These are phyloP conservation scores for Otis tarda DNA, from an alignment of 2,113 vertebrate genomes.

Conservation along the genomic window DNA sequence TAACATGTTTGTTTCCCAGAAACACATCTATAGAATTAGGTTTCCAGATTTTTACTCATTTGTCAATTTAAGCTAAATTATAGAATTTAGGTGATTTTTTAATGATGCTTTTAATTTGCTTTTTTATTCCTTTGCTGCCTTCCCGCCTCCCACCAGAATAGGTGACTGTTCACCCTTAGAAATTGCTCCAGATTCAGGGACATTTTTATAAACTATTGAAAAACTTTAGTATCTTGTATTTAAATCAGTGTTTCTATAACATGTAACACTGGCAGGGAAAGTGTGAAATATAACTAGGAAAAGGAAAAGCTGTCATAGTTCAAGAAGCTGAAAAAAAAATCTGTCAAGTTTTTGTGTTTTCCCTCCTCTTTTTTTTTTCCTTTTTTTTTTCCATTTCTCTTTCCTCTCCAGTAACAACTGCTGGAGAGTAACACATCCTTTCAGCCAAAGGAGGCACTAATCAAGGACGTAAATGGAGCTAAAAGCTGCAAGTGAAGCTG, in stretches of 20 bases:
- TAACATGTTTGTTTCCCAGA: neutral
- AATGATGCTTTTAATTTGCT: neutral
- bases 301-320: neutral
- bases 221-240: neutral
- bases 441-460: neutral
- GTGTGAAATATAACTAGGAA: neutral
- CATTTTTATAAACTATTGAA: neutral
- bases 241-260: neutral
- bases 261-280: neutral
- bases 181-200: neutral
- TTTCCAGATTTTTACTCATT: neutral
- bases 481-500: neutral
- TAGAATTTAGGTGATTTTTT: neutral
- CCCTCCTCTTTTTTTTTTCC: neutral
- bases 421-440: neutral
- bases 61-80: neutral
- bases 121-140: neutral
- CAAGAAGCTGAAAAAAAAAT: neutral
- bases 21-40: neutral
- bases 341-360: neutral
- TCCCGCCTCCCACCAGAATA: neutral
- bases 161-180: neutral
- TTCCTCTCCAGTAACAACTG: neutral
- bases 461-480: neutral
- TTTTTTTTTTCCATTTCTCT: neutral